Evolutionary conservation across 2,888 invertebrate species (phyloP).

Genomic region (Hedychridium roseum): DNA sequence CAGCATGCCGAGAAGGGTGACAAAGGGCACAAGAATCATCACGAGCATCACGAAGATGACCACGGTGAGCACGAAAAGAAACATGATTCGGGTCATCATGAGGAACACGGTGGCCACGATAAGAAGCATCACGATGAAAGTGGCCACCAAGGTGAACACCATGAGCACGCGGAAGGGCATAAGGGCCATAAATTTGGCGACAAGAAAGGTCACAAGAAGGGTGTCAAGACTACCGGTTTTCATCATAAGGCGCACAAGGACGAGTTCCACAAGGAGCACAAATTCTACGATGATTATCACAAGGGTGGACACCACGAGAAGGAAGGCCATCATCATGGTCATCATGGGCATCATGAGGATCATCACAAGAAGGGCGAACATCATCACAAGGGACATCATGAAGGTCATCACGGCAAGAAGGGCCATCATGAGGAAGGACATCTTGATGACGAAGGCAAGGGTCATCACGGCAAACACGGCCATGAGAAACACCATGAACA

Average conservation of each 20-base stretch:
- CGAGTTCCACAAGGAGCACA: constrained; percentile 86
- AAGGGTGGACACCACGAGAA: constrained; percentile 86
- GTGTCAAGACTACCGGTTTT: constrained; percentile 82
- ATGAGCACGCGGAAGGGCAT: constrained; percentile 79
- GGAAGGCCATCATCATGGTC: constrained; percentile 80
- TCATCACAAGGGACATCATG: constrained; percentile 80
- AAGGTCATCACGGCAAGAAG: constrained; percentile 82
- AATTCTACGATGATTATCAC: constrained; percentile 88
- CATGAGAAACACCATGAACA: constrained; percentile 80
- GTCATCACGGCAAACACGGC: constrained; percentile 81
- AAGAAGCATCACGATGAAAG: constrained; percentile 82
- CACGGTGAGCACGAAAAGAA: constrained; percentile 82
- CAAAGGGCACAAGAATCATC: constrained; percentile 63
- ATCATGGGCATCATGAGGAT: constrained; percentile 80
- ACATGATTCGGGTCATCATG: constrained; percentile 76
- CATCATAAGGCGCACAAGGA: constrained; percentile 89
- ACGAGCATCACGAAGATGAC: constrained; percentile 70
- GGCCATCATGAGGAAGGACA: constrained; percentile 85
- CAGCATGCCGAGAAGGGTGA: constrained; percentile 67
- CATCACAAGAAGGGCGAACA: constrained; percentile 84
- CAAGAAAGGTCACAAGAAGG: constrained; percentile 86
- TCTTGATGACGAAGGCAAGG: constrained; percentile 83
- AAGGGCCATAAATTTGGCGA: constrained; percentile 83
- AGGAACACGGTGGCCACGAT: constrained; percentile 81
- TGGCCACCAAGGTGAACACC: constrained; percentile 79